A percentile compares a stretch with the other conserved stretches of the same genome.
These are phyloP conservation scores for Amphiura filiformis DNA, from an alignment of 35 echinoderm and acorn worm genomes.

Conservation along the genomic window DNA sequence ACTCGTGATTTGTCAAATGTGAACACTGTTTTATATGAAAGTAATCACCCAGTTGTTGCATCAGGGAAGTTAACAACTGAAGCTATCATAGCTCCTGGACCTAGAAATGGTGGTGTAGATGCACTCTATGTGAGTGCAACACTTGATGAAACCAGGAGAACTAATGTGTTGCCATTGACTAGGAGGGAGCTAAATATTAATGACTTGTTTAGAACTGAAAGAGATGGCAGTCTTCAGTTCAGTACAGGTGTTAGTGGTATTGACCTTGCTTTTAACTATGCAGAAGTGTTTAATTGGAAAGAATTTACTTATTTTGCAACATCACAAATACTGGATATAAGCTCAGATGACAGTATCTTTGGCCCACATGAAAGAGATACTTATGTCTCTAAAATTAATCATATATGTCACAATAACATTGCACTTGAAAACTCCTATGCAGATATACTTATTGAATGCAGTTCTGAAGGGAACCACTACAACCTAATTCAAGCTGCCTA, in stretches of 20 bases:
- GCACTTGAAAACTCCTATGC: not conserved
- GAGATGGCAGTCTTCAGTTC: not conserved
- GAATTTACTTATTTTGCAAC: slow-evolving; percentile 22
- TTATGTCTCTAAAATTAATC: slow-evolving; percentile 5
- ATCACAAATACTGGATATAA: not conserved
- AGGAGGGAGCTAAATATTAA: no score
- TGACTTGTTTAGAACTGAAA: not conserved
- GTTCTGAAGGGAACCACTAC: not conserved
- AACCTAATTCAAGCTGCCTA: slow-evolving; percentile 22
- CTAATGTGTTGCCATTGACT: no score
- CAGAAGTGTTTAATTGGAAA: not conserved
- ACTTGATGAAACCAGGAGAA: no score
- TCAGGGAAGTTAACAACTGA: not conserved
- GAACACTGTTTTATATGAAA: not conserved
- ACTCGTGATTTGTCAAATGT: not conserved
- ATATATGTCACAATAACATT: not conserved
- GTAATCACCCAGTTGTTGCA: not conserved
- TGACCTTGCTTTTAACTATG: not conserved
- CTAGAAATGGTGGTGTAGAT: not conserved
- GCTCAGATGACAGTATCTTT: no score
- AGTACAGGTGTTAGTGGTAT: not conserved
- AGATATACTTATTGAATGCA: not conserved
- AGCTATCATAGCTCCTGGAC: slow-evolving; percentile 18
- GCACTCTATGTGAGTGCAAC: not conserved
- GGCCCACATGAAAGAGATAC: no score